Conservation (phyloP, 2,113 vertebrate genomes). For the Carollia perspicillata region DNA sequence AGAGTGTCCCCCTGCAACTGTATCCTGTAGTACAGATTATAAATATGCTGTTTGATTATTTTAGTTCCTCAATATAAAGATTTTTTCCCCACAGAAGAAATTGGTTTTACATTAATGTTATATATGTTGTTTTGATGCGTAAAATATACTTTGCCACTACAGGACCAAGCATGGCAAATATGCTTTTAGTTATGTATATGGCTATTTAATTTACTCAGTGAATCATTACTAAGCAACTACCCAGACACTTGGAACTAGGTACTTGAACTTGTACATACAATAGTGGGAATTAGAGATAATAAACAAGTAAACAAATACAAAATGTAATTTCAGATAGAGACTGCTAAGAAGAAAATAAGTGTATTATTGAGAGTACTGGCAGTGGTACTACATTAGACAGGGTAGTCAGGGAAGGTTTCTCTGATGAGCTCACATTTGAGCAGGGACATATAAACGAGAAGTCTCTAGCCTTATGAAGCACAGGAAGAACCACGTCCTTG, state of each 20-base stretch:
- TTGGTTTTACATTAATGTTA: neutral
- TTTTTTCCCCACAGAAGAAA: neutral
- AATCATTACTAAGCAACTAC: neutral
- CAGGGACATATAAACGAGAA: neutral
- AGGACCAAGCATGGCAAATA: neutral
- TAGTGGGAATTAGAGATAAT: neutral
- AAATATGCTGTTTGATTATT: neutral
- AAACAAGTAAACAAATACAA: neutral
- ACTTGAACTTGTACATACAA: neutral
- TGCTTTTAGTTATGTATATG: neutral
- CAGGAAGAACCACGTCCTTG: neutral
- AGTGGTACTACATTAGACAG: neutral
- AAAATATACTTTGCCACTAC: neutral
- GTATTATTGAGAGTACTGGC: neutral
- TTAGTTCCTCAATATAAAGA: neutral
- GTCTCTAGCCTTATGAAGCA: neutral
- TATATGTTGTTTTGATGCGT: neutral
- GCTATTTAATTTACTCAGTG: conserved; percentile 15
- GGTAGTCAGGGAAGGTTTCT: neutral
- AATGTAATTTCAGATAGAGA: neutral
- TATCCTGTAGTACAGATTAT: neutral
- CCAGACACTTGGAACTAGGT: neutral
- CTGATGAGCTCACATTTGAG: neutral
- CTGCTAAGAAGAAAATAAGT: neutral
- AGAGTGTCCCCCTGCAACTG: neutral